Conservation (phyloP, 2,797 vertebrate species). For the Labeo calbasu region DNA sequence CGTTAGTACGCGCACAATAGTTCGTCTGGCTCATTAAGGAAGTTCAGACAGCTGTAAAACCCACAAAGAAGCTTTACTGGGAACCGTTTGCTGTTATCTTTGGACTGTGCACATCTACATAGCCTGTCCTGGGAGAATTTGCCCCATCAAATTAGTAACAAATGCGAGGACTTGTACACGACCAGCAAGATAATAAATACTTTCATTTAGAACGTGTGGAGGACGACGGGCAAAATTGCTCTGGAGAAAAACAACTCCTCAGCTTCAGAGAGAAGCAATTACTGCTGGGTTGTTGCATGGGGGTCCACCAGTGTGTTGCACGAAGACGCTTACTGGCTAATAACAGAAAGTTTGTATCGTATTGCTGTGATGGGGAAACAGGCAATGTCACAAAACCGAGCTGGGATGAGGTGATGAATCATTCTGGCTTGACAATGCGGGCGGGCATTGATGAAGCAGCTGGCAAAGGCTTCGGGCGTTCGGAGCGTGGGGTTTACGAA, state of each 20-base stretch:
- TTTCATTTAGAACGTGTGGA: constrained; percentile 36
- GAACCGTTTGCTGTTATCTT: constrained; percentile 6
- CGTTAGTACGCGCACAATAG: constrained; percentile 21
- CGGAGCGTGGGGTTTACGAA: constrained; percentile 4
- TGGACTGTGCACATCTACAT: not conserved
- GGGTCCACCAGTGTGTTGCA: constrained; percentile 23
- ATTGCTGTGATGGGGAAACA: constrained; percentile 34
- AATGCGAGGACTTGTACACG: constrained; percentile 10
- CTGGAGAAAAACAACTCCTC: constrained; percentile 35
- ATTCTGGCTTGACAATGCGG: constrained; percentile 38
- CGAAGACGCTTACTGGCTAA: not conserved
- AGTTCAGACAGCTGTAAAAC: constrained; percentile 39
- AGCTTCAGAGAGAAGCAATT: constrained; percentile 41
- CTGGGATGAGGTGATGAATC: constrained; percentile 50
- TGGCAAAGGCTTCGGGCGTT: constrained; percentile 34
- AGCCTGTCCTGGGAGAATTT: constrained; percentile 5
- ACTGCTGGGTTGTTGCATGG: constrained; percentile 17
- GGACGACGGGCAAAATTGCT: constrained; percentile 25
- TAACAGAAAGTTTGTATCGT: constrained; percentile 25
- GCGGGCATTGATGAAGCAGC: constrained; percentile 51
- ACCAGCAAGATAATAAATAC: constrained; percentile 34
- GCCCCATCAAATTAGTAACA: constrained; percentile 38
- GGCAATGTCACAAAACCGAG: constrained; percentile 28
- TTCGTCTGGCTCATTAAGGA: constrained; percentile 28
- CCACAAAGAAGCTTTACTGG: constrained; percentile 31